These are phyloP conservation scores for Carcinoscorpius rotundicauda DNA, from an alignment of 1,140 invertebrate genomes.

Conservation along the genomic window DNA sequence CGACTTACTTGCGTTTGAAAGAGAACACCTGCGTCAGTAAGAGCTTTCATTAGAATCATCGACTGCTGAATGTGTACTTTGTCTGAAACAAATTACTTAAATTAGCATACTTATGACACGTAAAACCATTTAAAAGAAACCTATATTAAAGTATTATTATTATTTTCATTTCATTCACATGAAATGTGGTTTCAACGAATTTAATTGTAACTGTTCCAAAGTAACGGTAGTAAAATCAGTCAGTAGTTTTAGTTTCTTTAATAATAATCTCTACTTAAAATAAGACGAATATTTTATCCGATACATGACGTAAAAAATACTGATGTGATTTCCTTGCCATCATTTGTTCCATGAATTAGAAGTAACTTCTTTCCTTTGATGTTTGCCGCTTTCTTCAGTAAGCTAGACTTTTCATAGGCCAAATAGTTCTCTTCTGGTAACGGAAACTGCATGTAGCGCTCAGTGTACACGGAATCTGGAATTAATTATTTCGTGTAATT, in stretches of 20 bases:
- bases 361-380: constrained; percentile 73
- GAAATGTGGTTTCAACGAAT: no score
- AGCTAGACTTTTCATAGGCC: constrained; percentile 75
- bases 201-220: no score
- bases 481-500: constrained; percentile 15
- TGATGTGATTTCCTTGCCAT: constrained; percentile 35
- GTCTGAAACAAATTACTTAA: constrained; percentile 45
- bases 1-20: constrained; percentile 70
- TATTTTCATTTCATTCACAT: no score
- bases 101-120: no score
- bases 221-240: no score
- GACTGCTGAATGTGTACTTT: constrained; percentile 89
- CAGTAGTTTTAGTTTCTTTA: no score
- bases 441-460: constrained; percentile 82
- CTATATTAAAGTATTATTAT: no score
- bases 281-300: no score
- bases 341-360: constrained; percentile 75
- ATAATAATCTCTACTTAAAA: no score
- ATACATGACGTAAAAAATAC: neutral
- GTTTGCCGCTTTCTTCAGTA: constrained; percentile 62
- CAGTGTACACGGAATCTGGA: constrained; percentile 84
- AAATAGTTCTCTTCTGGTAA: constrained; percentile 66
- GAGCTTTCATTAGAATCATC: constrained; percentile 68
- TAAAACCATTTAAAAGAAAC: no score
- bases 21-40: constrained; percentile 65